phyloP scores from a whole-genome alignment of 2,888 invertebrate genomes.

The Nemapogon koenigi region DNA sequence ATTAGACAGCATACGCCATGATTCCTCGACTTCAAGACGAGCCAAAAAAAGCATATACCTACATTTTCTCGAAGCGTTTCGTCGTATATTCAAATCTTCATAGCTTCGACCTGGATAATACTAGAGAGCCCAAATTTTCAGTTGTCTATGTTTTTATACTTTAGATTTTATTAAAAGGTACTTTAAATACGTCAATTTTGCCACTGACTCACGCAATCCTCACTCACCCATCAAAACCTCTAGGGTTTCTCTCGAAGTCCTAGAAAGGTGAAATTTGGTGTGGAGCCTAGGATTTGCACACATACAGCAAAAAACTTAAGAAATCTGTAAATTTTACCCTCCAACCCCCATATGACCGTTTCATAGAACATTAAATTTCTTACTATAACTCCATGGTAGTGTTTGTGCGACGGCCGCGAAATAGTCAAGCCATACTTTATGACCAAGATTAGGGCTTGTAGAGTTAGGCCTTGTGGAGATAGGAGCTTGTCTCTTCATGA shows the following conservation, averaged over 20 bases:
- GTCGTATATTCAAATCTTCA: too few relatives aligned
- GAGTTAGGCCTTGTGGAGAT: too few relatives aligned
- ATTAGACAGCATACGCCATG: too few relatives aligned
- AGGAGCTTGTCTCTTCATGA: not conserved
- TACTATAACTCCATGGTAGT: not conserved
- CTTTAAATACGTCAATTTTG: too few relatives aligned
- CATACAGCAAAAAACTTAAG: not conserved
- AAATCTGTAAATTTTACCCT: not conserved
- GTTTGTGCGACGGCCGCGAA: too few relatives aligned
- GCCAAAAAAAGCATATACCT: too few relatives aligned
- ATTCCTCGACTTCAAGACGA: too few relatives aligned
- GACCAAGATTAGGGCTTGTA: too few relatives aligned
- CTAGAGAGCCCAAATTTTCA: not conserved
- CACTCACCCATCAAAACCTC: not conserved
- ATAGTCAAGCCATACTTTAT: too few relatives aligned
- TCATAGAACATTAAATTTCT: not conserved
- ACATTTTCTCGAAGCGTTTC: too few relatives aligned
- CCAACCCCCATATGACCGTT: not conserved
- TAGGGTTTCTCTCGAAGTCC: not conserved
- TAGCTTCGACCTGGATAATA: not conserved
- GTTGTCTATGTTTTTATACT: not conserved
- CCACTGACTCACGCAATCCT: not conserved
- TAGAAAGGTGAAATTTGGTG: not conserved
- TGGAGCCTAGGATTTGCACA: too few relatives aligned
- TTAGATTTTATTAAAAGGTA: too few relatives aligned